phyloP scores from a whole-genome alignment of 2,113 vertebrate genomes.

The Pteronura brasiliensis region DNA sequence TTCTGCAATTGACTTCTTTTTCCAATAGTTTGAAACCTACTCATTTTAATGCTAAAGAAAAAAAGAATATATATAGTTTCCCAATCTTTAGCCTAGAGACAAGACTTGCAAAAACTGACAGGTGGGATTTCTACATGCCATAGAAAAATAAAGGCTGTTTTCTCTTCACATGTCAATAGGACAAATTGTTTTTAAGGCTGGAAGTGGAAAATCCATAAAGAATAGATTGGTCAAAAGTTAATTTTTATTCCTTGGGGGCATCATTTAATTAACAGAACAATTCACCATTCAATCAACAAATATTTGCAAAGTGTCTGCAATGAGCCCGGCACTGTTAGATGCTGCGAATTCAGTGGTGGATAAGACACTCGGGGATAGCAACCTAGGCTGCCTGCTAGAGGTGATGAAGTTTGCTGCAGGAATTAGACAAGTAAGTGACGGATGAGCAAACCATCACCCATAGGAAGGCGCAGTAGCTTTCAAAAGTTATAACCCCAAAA shows the following conservation, averaged over 20 bases:
- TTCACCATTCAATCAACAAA: slow-evolving; percentile 13
- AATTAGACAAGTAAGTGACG: neutral
- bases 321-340: neutral
- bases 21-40: slow-evolving; percentile 49
- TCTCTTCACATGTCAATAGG: neutral
- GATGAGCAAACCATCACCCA: neutral
- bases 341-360: neutral
- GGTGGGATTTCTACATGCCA: neutral
- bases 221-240: slow-evolving; percentile 51
- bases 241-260: neutral
- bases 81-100: slow-evolving; percentile 16
- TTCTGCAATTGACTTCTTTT: slow-evolving; percentile 31
- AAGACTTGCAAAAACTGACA: slow-evolving; percentile 33
- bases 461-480: neutral
- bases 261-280: slow-evolving; percentile 43
- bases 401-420: neutral
- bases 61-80: neutral
- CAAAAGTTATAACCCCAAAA: neutral
- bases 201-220: slow-evolving; percentile 43
- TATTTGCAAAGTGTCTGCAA: slow-evolving; percentile 11
- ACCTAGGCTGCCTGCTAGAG: neutral
- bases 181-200: slow-evolving; percentile 3
- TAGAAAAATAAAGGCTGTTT: slow-evolving; percentile 34
- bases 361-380: neutral
- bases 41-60: slow-evolving; percentile 38